These are phyloP conservation scores for Palythoa grandis DNA, from an alignment of 92 coral and sea anemone genomes.

Conservation along the genomic window DNA sequence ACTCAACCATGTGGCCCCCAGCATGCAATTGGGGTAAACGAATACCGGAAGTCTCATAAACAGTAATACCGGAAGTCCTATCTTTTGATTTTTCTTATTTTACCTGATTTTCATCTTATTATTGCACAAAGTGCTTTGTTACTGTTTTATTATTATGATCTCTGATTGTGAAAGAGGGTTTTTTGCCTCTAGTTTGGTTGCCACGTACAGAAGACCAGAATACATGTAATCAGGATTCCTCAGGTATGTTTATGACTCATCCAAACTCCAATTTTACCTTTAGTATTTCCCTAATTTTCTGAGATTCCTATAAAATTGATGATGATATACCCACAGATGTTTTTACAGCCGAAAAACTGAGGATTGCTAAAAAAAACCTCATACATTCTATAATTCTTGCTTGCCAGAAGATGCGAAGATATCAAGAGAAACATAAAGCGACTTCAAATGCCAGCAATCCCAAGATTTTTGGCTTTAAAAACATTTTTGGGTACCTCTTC, in stretches of 20 bases:
- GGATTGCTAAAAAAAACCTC: background rate
- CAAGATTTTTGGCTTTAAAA: conserved; percentile 9
- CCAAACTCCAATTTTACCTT: no score
- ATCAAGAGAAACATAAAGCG: conserved; percentile 1
- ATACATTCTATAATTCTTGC: background rate
- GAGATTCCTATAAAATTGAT: conserved; percentile 15
- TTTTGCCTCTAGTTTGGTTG: no score
- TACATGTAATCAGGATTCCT: no score
- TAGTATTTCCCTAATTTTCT: conserved; percentile 5
- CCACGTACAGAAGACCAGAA: no score
- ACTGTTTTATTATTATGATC: no score
- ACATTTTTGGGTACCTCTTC: background rate
- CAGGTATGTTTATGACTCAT: no score
- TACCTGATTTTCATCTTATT: no score
- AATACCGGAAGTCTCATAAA: no score
- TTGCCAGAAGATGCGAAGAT: conserved; percentile 6
- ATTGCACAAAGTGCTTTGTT: no score
- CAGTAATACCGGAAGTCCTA: background rate
- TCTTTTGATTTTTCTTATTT: conserved; percentile 12
- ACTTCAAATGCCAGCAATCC: background rate
- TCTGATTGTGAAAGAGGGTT: no score
- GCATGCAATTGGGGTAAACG: no score
- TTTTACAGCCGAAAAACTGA: background rate
- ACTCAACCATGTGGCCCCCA: no score
- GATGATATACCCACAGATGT: conserved; percentile 16